Evolutionary conservation across 1,140 invertebrate genomes (phyloP), one percentile per base, ranked within the genome.

Genomic region (Rhyacophila brunnea): DNA sequence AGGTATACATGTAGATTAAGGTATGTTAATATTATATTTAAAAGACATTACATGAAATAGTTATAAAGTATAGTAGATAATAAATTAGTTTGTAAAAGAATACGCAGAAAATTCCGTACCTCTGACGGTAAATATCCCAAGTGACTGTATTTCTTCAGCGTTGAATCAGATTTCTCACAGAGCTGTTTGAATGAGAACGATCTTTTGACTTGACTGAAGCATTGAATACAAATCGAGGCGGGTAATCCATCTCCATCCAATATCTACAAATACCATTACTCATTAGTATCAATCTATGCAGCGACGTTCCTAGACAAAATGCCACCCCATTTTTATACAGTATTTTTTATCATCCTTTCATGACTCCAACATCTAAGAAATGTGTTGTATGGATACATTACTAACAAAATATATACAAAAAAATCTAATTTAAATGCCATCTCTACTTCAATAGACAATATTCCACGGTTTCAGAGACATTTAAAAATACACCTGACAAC

Each of bases 121-220:
- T 64, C 46, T 2, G 40, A 18, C 18, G 63, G 63, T 20, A 65
- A 17, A 14, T 46, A 62, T 23, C 63, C 54, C 38, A 58, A 46
- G 9, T 58, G 42, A 19, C 58, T 36, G 23, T 61, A 65, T 45
- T 55, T 54, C 44, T 34, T 61, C 13, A 65, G 42, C 13, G 50
- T 51, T 5, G 51, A 36, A 50, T 65, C 50, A 5, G 63, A 65
- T 43, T 65, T 62, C 54, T 62, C 63, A 58, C 63, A 65, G 13
- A 65, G 44, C 40, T 62, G 46, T 47, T 56, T 65, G 38, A 65
- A 65, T 10, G 45, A 48, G 36, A 42, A 58, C 4, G 35, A 62
- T 36, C 36, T 58, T 20, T 61, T 38, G 17, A 65, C 50, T 46
- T 62, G 59, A 19, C 47, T 17, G 36, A 65, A 34, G 46, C 63